Evolutionary conservation across 2,888 invertebrate genomes (phyloP), one percentile per base, ranked within the genome.

Genomic region (Poecilus cupreus): DNA sequence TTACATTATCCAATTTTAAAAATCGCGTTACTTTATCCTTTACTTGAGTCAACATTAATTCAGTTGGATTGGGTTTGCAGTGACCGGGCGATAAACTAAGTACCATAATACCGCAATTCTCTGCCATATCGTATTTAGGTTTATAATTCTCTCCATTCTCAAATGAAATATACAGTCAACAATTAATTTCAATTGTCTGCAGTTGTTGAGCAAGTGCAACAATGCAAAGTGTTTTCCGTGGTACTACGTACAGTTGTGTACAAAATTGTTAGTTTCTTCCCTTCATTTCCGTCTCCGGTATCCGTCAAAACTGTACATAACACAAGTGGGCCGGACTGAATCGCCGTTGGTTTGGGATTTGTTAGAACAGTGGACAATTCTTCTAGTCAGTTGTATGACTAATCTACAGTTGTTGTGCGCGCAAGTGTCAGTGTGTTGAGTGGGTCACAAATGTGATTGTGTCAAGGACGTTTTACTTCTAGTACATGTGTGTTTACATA

Each of bases 401-500:
- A 76, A 57, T 11, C 46, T 32, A 32, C 32, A 2, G 32, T 32
- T 57, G 1, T n/a, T 60, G 60, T 60, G 70, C 39, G 43, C 37
- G 20, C 16, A 26, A 13, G 26, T 68, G 32, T 68, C 8, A 6
- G 32, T 60, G 24, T 11, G 13, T 24, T 18, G 57, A 22, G 22
- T 57, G 51, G n/a, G 18, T 51, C 43, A 43, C 43, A 43, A 43
- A 16, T 57, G 60, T 26, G 32, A 0, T 32, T 32, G 32, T 32
- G 32, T 32, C 5, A 32, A 2, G 32, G 8, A 32, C 32, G 8
- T 74, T 74, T 13, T 46, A 72, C n/a, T 70, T 39, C 20, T 37
- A 20, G 49, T 74, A 74, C 80, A 80, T 80, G 80, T 74, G 74
- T 80, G 79, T 79, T 51, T 20, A 80, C 80, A 80, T 80, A 80